Conservation (phyloP, 2,797 vertebrate genomes). For the Craterocephalus amniculus region DNA sequence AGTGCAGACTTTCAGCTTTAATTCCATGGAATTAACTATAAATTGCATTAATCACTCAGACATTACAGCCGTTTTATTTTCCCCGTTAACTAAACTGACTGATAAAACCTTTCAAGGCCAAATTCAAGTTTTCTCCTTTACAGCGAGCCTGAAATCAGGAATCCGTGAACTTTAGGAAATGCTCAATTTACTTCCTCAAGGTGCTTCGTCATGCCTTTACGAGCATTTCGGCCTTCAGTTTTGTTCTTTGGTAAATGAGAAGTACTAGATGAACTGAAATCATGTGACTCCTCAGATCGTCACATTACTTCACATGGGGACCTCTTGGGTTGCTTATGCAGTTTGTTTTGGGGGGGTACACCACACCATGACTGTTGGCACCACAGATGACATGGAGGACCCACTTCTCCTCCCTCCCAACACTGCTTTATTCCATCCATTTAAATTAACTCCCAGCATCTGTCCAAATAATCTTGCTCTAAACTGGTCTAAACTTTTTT, state of each 20-base stretch:
- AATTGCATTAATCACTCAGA: not conserved
- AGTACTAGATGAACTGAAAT: not conserved
- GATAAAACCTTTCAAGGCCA: not conserved
- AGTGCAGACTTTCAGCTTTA: not conserved
- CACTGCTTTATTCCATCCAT: not conserved
- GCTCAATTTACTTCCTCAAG: not conserved
- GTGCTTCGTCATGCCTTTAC: not conserved
- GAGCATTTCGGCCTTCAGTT: not conserved
- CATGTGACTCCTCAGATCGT: not conserved
- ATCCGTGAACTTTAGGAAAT: not conserved
- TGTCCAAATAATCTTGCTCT: not conserved
- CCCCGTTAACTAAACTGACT: not conserved
- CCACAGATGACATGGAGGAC: not conserved
- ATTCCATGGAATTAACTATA: not conserved
- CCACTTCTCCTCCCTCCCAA: not conserved
- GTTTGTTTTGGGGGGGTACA: not conserved
- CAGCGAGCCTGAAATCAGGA: not conserved
- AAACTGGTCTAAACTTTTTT: not conserved
- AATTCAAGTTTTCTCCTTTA: not conserved
- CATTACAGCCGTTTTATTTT: not conserved
- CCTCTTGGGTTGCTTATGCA: not conserved
- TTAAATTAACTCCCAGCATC: too few relatives aligned
- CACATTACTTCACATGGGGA: not conserved
- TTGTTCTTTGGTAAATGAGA: not conserved
- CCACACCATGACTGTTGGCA: not conserved